Base-by-base conservation (phyloP, 2,888 invertebrate genomes). In the Conistra vaccinii region DNA sequence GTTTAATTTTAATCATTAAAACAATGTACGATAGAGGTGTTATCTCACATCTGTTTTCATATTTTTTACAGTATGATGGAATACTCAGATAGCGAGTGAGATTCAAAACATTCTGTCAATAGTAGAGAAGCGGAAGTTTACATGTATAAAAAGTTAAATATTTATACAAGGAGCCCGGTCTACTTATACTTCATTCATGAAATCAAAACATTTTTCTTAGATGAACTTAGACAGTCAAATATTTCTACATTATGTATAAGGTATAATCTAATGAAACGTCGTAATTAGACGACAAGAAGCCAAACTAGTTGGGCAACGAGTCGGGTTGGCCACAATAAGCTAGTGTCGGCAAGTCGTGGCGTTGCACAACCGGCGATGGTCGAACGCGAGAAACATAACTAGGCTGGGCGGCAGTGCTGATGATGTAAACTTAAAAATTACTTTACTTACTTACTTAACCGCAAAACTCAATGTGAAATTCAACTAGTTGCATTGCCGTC, bases 361-460 rank as follows among this genome's bases (percentile, higher is more conserved):
- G 92, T 96, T 96, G 95, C 95, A 95, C 96, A 96, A 96, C 94
- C 91, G 89, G 90, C 92, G 94, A 95, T 95, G 94, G 96, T 92
- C 94, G 96, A 95, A 94, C 95, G 94, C 96, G 96, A 95, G 96
- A 96, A 95, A 95, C 94, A 95, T 95, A 96, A 96, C 96, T 96
- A 95, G 96, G 96, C 96, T 95, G 95, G 94, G 93, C 94, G 92
- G 94, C 93, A 91, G 90, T 88, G 91, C 87, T 92, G 95, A 91
- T 96, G 96, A 96, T 94, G 96, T 96, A 96, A 96, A 96, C 95
- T 94, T 94, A 95, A 96, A 96, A 96, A 96, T 95, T 96, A 95
- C 95, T 94, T 95, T 95, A 95, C 91, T 95, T 95, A 95, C 95
- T 95, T 95, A 95, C 95, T 95, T 95, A 95, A 95, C 94, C 92